Evolutionary conservation across 2,888 invertebrate species (phyloP).

Genomic region (Euplexia lucipara): DNA sequence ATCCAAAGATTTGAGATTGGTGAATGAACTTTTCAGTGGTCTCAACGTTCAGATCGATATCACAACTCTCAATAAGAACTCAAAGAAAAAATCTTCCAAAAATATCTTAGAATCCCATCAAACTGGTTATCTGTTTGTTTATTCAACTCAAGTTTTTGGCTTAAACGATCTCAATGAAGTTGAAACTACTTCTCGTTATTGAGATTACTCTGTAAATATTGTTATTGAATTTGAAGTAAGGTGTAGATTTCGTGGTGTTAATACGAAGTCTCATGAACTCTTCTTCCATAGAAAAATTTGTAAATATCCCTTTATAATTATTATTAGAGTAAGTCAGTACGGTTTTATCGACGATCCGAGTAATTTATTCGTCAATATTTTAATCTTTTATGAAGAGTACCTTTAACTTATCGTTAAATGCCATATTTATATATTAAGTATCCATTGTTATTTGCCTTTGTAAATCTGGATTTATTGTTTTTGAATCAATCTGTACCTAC

Average conservation of each 20-base stretch:
- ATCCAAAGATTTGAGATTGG: slow-evolving; percentile 75
- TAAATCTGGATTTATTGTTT: slow-evolving; percentile 74
- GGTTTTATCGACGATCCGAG: slow-evolving; percentile 86
- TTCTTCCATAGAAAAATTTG: slow-evolving; percentile 91
- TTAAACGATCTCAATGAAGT: slow-evolving; percentile 81
- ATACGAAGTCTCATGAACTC: slow-evolving; percentile 81
- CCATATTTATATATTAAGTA: slow-evolving; percentile 90
- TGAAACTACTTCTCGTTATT: slow-evolving; percentile 75
- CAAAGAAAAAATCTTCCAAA: slow-evolving; percentile 58
- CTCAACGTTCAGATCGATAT: slow-evolving; percentile 57
- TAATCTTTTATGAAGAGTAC: slow-evolving; percentile 88
- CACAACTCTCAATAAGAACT: slow-evolving; percentile 43
- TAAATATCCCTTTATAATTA: slow-evolving; percentile 87
- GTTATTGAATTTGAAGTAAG: slow-evolving; percentile 84
- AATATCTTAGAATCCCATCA: slow-evolving; percentile 55
- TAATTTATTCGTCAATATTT: slow-evolving; percentile 89
- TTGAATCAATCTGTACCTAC: slow-evolving; percentile 75
- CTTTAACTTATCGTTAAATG: slow-evolving; percentile 89
- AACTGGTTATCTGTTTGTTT: slow-evolving; percentile 76
- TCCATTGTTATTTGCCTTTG: slow-evolving; percentile 80
- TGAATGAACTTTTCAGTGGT: slow-evolving; percentile 68
- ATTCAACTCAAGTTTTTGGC: slow-evolving; percentile 74
- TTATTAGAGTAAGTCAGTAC: slow-evolving; percentile 80
- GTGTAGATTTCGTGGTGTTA: slow-evolving; percentile 79
- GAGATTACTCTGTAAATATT: slow-evolving; percentile 88